These are phyloP conservation scores for Capitulum mitella DNA, from an alignment of 2,888 invertebrate species.

Conservation along the genomic window DNA sequence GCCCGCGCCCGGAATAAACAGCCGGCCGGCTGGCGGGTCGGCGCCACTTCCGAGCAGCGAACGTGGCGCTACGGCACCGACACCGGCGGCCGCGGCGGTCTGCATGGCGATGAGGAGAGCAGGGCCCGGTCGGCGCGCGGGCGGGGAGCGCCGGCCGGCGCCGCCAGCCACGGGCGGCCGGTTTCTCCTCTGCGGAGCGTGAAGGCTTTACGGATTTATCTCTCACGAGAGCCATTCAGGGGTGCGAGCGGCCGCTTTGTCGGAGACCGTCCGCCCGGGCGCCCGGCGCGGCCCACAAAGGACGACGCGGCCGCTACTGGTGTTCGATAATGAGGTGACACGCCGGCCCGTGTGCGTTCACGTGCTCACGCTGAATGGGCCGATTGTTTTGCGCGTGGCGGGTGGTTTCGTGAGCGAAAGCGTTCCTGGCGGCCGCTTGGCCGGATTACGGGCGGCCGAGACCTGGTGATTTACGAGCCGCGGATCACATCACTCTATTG, in stretches of 20 bases:
- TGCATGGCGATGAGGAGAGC: background rate
- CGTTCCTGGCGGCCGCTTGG: too few species aligned
- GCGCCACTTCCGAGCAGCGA: background rate
- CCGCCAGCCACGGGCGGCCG: background rate
- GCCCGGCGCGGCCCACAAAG: background rate
- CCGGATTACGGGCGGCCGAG: background rate
- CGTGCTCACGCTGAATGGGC: too few species aligned
- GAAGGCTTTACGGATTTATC: too few species aligned
- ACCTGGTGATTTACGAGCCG: background rate
- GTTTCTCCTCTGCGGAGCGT: background rate
- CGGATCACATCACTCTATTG: too few species aligned
- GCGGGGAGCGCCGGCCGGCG: too few species aligned
- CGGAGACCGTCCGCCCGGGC: too few species aligned
- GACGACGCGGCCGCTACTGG: background rate
- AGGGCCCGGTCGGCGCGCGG: background rate
- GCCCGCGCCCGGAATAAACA: background rate
- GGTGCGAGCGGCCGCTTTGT: background rate
- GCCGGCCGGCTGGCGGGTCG: background rate
- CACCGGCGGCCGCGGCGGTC: too few species aligned
- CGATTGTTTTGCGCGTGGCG: too few species aligned
- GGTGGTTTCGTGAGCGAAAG: too few species aligned
- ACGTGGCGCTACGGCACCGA: too few species aligned
- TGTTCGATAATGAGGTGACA: background rate
- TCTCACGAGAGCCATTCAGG: background rate
- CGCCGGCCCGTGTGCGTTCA: background rate